Conservation (phyloP, 2,888 invertebrate species). For the Apodemia mormo region DNA sequence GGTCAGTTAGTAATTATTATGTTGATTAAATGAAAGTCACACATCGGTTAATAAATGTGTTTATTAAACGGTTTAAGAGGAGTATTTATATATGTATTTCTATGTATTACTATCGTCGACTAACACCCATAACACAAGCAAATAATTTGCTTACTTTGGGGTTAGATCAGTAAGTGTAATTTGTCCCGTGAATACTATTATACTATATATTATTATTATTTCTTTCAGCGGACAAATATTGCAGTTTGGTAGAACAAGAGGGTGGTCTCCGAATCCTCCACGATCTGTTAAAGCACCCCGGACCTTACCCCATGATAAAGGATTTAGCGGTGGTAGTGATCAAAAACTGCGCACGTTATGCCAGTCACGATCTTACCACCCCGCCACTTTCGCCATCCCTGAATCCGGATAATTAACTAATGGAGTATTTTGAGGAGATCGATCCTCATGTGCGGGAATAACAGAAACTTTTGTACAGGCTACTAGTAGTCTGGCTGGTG, state of each 20-base stretch:
- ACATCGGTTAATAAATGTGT: too few relatives aligned
- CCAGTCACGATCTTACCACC: constrained; percentile 34
- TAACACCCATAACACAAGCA: too few relatives aligned
- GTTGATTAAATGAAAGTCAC: too few relatives aligned
- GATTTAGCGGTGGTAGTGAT: constrained; percentile 86
- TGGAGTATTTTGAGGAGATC: constrained; percentile 59
- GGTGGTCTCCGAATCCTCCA: constrained; percentile 89
- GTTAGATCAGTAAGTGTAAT: too few relatives aligned
- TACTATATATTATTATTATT: too few relatives aligned
- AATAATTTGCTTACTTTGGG: too few relatives aligned
- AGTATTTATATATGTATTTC: too few relatives aligned
- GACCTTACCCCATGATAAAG: constrained; percentile 85
- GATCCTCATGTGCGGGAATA: constrained; percentile 53
- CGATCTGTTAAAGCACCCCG: constrained; percentile 83
- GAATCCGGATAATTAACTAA: constrained; percentile 58
- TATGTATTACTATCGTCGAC: too few relatives aligned
- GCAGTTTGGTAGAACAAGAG: constrained; percentile 91
- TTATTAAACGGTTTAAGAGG: too few relatives aligned
- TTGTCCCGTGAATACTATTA: too few relatives aligned
- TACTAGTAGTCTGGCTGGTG: constrained; percentile 27
- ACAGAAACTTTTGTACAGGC: constrained; percentile 30
- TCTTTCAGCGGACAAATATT: constrained; percentile 93
- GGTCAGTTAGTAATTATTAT: too few relatives aligned
- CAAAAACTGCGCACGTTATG: constrained; percentile 80
- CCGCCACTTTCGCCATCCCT: constrained; percentile 35